phyloP scores from a whole-genome alignment of 2,113 vertebrate species.

The Baryphthengus martii region DNA sequence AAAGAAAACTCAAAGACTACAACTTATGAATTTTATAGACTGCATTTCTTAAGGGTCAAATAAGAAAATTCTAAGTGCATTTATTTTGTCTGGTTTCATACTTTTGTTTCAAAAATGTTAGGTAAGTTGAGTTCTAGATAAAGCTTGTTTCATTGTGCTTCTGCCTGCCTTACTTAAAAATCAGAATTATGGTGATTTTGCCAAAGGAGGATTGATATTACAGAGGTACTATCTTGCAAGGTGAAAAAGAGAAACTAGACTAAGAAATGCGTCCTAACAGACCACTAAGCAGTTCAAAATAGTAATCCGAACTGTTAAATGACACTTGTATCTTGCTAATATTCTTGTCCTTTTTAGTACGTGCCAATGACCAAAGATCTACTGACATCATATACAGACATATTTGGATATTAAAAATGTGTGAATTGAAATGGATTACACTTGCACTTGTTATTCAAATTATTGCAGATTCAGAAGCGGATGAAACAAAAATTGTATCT shows the following conservation, averaged over 20 bases:
- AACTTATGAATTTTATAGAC: not conserved
- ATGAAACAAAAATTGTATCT: not conserved
- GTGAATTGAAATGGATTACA: not conserved
- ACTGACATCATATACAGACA: not conserved
- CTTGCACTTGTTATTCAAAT: not conserved
- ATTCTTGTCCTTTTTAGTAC: not conserved
- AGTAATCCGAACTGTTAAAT: not conserved
- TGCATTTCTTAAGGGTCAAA: not conserved
- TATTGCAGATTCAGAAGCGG: not conserved
- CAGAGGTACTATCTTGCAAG: not conserved
- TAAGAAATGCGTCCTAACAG: not conserved
- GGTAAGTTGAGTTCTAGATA: not conserved
- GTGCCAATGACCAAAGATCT: not conserved
- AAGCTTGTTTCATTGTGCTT: not conserved
- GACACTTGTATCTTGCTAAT: not conserved
- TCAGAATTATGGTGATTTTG: not conserved
- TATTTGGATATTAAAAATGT: not conserved
- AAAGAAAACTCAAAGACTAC: not conserved
- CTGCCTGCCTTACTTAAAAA: not conserved
- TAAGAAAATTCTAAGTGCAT: not conserved
- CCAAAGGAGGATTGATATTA: not conserved
- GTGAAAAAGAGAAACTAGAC: not conserved
- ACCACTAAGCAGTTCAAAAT: not conserved
- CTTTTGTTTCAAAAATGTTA: not conserved
- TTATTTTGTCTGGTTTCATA: not conserved